These are phyloP conservation scores for Ciconia nigra DNA, from an alignment of 2,797 vertebrate genomes.

Conservation along the genomic window DNA sequence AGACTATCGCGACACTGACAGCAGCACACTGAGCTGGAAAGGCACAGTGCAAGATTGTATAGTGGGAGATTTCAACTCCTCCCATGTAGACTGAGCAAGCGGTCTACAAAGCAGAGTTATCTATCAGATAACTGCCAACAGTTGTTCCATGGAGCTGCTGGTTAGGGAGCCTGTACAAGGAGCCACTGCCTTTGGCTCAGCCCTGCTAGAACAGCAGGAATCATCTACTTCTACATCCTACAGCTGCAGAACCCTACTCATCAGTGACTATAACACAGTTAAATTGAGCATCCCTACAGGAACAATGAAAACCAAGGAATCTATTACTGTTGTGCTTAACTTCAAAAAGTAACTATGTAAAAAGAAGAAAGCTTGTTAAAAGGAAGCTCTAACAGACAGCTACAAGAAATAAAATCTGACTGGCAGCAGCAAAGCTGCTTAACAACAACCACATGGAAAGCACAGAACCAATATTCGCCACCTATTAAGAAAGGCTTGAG, in stretches of 20 bases:
- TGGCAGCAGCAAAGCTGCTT: constrained; percentile 9
- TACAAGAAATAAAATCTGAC: neutral
- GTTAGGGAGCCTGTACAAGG: neutral
- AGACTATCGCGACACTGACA: accelerated
- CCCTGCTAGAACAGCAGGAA: neutral
- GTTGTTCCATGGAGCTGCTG: neutral
- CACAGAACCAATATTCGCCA: neutral
- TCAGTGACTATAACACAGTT: neutral
- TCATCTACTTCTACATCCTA: neutral
- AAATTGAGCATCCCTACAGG: neutral
- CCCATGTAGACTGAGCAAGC: neutral
- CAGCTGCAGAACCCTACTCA: neutral
- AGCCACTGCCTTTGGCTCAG: neutral
- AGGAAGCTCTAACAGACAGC: neutral
- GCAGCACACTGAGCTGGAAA: neutral
- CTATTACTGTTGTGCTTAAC: neutral
- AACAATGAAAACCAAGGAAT: neutral
- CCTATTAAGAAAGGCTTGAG: neutral
- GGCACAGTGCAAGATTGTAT: accelerated
- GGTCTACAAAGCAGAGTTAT: neutral
- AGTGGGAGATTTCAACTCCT: neutral
- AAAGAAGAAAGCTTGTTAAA: constrained; percentile 11
- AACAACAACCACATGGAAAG: neutral
- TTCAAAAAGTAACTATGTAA: constrained; percentile 14
- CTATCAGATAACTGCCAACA: neutral